These are phyloP conservation scores for Colletes gigas DNA, from an alignment of 1,140 invertebrate genomes.

Conservation along the genomic window DNA sequence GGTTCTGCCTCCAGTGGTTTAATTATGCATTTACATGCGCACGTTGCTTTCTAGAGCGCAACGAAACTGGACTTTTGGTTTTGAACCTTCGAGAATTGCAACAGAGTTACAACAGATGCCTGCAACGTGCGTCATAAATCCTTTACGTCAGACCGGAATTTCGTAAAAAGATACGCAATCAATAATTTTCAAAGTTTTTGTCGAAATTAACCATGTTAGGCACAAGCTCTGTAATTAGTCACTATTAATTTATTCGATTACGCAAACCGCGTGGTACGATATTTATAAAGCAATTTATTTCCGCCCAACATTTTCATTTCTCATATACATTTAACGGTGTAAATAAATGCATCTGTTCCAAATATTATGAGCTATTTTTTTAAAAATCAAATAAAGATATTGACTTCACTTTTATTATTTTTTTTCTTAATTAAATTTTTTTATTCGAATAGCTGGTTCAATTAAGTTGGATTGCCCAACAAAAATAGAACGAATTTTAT, in stretches of 20 bases:
- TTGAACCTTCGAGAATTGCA: slow-evolving; percentile 45
- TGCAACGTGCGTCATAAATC: slow-evolving; percentile 33
- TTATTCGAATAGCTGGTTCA: too few species aligned
- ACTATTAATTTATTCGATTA: not conserved
- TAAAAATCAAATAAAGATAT: too few species aligned
- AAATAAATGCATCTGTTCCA: too few species aligned
- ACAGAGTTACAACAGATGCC: slow-evolving; percentile 37
- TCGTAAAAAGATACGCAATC: slow-evolving; percentile 6
- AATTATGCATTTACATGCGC: slow-evolving; percentile 20
- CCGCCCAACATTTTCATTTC: too few species aligned
- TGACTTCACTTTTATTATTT: too few species aligned
- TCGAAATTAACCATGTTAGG: not conserved
- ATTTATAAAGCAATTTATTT: too few species aligned
- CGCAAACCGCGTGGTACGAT: not conserved
- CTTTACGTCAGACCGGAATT: slow-evolving; percentile 3
- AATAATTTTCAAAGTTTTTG: not conserved
- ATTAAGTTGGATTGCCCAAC: too few species aligned
- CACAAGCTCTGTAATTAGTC: not conserved
- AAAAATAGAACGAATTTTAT: too few species aligned
- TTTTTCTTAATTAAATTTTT: too few species aligned
- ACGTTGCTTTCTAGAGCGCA: slow-evolving; percentile 56
- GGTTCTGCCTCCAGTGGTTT: not conserved
- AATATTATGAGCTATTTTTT: too few species aligned
- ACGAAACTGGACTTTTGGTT: slow-evolving; percentile 51
- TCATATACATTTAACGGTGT: too few species aligned